Evolutionary conservation across 2,113 vertebrate species (phyloP).

Genomic region (Ariopsis seemanni): DNA sequence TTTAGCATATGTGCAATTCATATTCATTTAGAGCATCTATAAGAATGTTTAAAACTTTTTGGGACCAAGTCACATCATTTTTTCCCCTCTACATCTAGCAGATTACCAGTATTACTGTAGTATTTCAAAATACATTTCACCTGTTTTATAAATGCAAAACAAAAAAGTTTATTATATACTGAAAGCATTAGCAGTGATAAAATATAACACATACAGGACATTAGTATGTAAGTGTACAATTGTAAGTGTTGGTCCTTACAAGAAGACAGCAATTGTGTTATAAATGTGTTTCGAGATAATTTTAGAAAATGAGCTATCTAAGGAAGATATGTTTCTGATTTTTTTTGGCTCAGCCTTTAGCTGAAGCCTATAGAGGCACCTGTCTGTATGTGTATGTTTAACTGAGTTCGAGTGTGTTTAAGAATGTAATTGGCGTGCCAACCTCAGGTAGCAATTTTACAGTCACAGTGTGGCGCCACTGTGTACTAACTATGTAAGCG

Average conservation of each 20-base stretch:
- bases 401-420: too few species aligned
- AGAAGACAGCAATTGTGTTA: neutral
- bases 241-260: neutral
- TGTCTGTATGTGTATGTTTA: too few species aligned
- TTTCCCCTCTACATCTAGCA: neutral
- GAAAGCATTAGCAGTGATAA: neutral
- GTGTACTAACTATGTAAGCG: too few species aligned
- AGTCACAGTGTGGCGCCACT: too few species aligned
- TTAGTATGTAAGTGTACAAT: too few species aligned
- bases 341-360: neutral
- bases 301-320: neutral
- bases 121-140: neutral
- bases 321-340: neutral
- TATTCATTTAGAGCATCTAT: conserved; percentile 2
- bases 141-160: neutral
- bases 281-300: neutral
- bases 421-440: too few species aligned
- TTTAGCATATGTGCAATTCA: conserved; percentile 34
- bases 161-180: too few species aligned
- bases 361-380: too few species aligned
- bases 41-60: neutral
- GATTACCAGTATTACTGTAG: neutral
- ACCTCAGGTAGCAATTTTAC: too few species aligned
- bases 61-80: neutral
- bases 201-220: neutral